Evolutionary conservation across 2,113 vertebrate species (phyloP).

Genomic region (Platichthys stellatus): DNA sequence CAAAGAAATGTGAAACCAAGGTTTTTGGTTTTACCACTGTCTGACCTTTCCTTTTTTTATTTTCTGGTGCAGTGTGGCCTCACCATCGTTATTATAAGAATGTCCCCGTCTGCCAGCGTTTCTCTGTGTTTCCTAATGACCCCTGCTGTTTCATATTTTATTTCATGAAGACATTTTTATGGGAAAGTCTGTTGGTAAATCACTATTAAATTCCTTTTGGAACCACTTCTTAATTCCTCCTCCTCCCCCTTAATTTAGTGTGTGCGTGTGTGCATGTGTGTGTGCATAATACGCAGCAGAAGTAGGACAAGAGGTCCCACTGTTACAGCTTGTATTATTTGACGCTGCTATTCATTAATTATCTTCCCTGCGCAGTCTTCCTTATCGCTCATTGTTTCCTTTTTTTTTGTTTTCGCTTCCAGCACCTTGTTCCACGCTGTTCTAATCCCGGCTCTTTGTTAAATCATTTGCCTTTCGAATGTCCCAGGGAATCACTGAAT

Average conservation of each 20-base stretch:
- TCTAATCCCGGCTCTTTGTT: slow-evolving; percentile 75
- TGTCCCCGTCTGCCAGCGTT: slow-evolving; percentile 34
- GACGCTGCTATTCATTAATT: slow-evolving; percentile 75
- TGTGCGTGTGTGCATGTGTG: slow-evolving; percentile 20
- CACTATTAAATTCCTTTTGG: slow-evolving; percentile 52
- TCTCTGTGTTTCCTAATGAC: slow-evolving; percentile 32
- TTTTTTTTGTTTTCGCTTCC: slow-evolving; percentile 60
- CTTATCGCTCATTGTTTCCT: slow-evolving; percentile 74
- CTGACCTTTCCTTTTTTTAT: slow-evolving; percentile 5
- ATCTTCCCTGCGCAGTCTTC: slow-evolving; percentile 68
- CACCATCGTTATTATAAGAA: slow-evolving; percentile 13
- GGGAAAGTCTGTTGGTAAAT: slow-evolving; percentile 49
- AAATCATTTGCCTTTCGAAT: slow-evolving; percentile 54
- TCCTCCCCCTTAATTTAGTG: slow-evolving; percentile 26
- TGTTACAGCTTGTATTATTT: slow-evolving; percentile 74
- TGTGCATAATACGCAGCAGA: slow-evolving; percentile 43
- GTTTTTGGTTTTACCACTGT: slow-evolving; percentile 27
- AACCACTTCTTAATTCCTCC: slow-evolving; percentile 45
- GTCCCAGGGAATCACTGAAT: slow-evolving; percentile 58
- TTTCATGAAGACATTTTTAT: slow-evolving; percentile 51
- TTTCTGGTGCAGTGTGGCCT: slow-evolving; percentile 16
- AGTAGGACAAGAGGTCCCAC: slow-evolving; percentile 73
- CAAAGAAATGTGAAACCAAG: slow-evolving; percentile 44
- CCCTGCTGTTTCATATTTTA: slow-evolving; percentile 30
- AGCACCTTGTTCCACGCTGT: slow-evolving; percentile 69